Conservation (phyloP, 2,113 vertebrate species). For the Ammodytes dubius region DNA sequence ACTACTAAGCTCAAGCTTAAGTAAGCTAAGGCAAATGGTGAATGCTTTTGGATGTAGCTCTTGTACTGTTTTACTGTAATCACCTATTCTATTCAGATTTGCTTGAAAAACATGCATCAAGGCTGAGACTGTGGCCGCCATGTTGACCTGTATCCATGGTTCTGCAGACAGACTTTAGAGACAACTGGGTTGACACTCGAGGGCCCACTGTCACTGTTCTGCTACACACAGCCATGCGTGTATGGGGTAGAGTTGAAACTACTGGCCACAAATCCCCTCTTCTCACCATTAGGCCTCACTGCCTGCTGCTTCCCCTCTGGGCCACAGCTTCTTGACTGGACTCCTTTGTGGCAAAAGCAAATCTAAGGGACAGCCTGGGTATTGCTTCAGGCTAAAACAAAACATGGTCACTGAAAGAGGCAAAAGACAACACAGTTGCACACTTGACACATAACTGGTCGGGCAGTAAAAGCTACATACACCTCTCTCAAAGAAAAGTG, state of each 20-base stretch:
- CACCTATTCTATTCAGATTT: not conserved
- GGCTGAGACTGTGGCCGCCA: slow-evolving; percentile 42
- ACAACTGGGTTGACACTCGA: slow-evolving; percentile 73
- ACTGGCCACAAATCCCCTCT: slow-evolving; percentile 45
- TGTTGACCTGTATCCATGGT: slow-evolving; percentile 65
- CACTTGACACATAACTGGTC: slow-evolving; percentile 36
- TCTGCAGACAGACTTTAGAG: slow-evolving; percentile 62
- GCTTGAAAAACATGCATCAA: slow-evolving; percentile 19
- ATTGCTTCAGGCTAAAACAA: slow-evolving; percentile 55
- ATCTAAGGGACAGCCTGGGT: slow-evolving; percentile 63
- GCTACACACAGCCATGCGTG: slow-evolving; percentile 41
- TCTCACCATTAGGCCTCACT: slow-evolving; percentile 71
- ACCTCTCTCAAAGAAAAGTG: slow-evolving; percentile 16
- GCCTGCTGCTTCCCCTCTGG: slow-evolving; percentile 60
- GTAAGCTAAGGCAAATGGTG: not conserved
- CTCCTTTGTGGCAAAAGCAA: slow-evolving; percentile 63
- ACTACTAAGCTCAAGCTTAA: not conserved
- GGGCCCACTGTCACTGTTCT: slow-evolving; percentile 49
- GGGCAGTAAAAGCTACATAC: slow-evolving; percentile 18
- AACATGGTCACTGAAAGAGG: slow-evolving; percentile 57
- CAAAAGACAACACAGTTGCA: slow-evolving; percentile 38
- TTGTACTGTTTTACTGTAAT: not conserved
- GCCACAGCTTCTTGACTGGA: slow-evolving; percentile 55
- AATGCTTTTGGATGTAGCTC: not conserved
- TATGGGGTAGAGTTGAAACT: slow-evolving; percentile 27